Base-by-base conservation (phyloP, 2,113 vertebrate species). In the Zootoca vivipara region DNA sequence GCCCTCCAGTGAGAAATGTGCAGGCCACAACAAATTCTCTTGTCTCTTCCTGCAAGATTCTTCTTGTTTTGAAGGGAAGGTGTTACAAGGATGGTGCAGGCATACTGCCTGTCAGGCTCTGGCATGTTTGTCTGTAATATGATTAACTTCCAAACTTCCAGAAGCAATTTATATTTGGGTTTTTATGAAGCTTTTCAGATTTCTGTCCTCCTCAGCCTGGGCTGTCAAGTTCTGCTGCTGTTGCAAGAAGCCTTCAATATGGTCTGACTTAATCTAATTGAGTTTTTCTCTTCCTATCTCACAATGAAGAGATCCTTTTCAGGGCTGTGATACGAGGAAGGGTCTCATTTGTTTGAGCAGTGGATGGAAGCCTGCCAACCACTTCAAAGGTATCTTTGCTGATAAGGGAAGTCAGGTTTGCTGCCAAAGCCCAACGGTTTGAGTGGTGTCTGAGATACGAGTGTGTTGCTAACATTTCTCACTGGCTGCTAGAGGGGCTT, bases 321-420 rank as follows among this genome's bases (percentile, higher is more conserved):
- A 73, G 89, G 82, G 72, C 83, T 87, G 64, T 56, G 92, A 85
- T 87, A 73, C 28, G 2, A 90, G 77, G 92, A 94, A 94, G 91
- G 93, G 92, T 75, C 93, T 87, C 35, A 73, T 20, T 91, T 91
- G 85, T 90, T 38, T 77, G 93, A 87, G 91, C 56, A 91, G 72
- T n/a, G 52, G 72, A 9, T 93, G 94, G 94, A 92, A 89, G 62
- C 69, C 80, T 74, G 89, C 95, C 95, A 95, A 88, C 84, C 87
- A 46, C 93, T 96, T 94, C 94, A 95, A 72, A 96, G 92, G 82
- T 87, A 64, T 89, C 92, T 77, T 1, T 91, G 72, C 93, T 92
- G 95, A 94, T 96, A 95, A 95, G 88, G 89, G 90, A n/a, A 38
- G 9, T 92, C 83, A 86, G 28, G 74, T 92, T 89, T 79, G 85